phyloP scores from a whole-genome alignment of 2,113 vertebrate species.

The Dinomys branickii region DNA sequence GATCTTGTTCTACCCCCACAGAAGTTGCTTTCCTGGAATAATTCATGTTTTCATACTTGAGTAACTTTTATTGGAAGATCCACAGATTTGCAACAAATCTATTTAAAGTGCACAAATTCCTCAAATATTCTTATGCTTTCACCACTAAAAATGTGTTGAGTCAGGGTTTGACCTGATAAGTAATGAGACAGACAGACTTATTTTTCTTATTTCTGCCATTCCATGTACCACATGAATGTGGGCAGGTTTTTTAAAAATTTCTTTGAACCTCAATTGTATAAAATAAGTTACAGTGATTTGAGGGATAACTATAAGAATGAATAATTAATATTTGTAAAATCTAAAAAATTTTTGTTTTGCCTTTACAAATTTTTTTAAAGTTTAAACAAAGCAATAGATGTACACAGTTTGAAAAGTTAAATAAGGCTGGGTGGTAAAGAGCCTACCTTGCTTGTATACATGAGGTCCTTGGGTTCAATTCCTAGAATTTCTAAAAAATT shows the following conservation, averaged over 20 bases:
- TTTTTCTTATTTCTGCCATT: neutral
- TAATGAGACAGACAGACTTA: neutral
- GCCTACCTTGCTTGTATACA: neutral
- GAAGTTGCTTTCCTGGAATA: constrained; percentile 36
- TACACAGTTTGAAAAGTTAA: constrained; percentile 47
- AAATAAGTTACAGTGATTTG: constrained; percentile 44
- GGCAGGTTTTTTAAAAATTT: neutral
- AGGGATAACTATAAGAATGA: constrained; percentile 44
- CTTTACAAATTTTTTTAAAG: neutral
- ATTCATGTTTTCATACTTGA: constrained; percentile 26
- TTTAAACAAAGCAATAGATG: constrained; percentile 31
- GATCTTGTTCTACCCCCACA: constrained; percentile 31
- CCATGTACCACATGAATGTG: neutral
- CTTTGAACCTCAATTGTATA: constrained; percentile 42
- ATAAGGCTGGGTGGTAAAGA: neutral
- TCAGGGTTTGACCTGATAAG: neutral
- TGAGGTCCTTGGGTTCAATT: neutral
- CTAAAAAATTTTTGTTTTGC: constrained; percentile 48
- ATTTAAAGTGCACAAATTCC: neutral
- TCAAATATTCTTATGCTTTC: neutral
- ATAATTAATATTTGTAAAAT: constrained; percentile 30
- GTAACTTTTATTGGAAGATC: constrained; percentile 50
- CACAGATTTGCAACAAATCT: constrained; percentile 8
- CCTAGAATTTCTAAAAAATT: constrained; percentile 3
- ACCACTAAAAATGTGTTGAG: neutral